Percentiles rank a stretch among this genome's conserved stretches.
Evolutionary conservation across 2,888 invertebrate genomes (phyloP).

Genomic region (Heteromurus nitidus): DNA sequence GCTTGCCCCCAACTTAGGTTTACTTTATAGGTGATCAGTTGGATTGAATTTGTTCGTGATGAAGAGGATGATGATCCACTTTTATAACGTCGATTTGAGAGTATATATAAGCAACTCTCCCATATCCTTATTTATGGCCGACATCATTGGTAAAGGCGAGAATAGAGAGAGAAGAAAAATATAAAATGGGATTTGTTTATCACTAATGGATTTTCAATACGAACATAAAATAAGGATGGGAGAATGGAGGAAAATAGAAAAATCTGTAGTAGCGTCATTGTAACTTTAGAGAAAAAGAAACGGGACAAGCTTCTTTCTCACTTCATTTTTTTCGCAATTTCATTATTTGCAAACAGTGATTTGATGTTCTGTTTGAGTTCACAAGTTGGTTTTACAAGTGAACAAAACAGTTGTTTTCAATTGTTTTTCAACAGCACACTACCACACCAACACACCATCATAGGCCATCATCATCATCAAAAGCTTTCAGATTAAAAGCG

Average conservation of each 20-base stretch:
- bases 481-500: no score
- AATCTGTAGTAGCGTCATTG: neutral
- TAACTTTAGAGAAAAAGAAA: slow-evolving; percentile 1
- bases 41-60: neutral
- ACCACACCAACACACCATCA: no score
- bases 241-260: neutral
- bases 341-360: no score
- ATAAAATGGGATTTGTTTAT: slow-evolving; percentile 41
- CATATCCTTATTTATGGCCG: slow-evolving; percentile 46
- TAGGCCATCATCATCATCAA: no score
- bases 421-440: no score
- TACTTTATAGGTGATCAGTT: neutral
- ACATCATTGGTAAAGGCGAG: neutral
- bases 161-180: slow-evolving; percentile 12
- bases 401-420: slow-evolving; percentile 1
- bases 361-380: no score
- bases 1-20: slow-evolving; percentile 13
- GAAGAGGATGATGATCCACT: slow-evolving; percentile 47
- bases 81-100: slow-evolving; percentile 28
- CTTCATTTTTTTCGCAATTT: no score
- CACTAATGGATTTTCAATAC: slow-evolving; percentile 59
- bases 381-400: no score
- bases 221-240: no score
- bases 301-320: slow-evolving; percentile 2
- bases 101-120: no score